A percentile compares a stretch with the other conserved stretches of the same genome.
Conservation (phyloP, 64 coral and sea anemone species). For the Exaiptasia diaphana region DNA sequence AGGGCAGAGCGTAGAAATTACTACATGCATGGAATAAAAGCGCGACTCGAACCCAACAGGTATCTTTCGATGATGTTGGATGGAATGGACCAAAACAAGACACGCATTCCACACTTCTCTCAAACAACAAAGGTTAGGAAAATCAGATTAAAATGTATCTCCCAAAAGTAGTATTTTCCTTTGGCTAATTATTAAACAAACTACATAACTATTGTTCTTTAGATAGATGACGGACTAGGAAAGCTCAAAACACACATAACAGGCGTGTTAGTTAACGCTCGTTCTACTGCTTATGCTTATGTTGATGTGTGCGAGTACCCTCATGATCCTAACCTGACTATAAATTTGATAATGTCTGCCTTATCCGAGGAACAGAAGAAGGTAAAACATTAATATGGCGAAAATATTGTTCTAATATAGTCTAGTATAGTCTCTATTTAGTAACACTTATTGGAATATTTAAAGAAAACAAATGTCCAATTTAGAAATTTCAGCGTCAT, state of each 20-base stretch:
- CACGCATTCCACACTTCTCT: background rate
- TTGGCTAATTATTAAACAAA: no score
- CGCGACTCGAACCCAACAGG: background rate
- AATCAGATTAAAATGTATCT: no score
- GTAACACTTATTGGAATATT: no score
- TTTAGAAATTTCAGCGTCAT: no score
- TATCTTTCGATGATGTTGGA: background rate
- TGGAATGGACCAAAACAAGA: background rate
- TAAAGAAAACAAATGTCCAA: no score
- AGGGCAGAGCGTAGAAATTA: background rate
- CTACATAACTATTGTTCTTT: no score
- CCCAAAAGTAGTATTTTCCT: no score
- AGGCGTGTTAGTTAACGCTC: background rate
- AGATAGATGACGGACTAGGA: constrained; percentile 3
- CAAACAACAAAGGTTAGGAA: background rate
- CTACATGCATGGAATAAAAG: background rate
- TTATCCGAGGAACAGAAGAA: background rate
- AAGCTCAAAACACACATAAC: constrained; percentile 5
- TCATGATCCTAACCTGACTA: constrained; percentile 14
- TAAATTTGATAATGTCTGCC: background rate
- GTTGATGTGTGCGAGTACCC: constrained; percentile 11
- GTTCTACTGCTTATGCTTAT: background rate
- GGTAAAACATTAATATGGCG: background rate
- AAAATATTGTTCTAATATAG: background rate
- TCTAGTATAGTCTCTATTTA: no score